Evolutionary conservation across 2,113 vertebrate species (phyloP).

Genomic region (Anguilla rostrata): DNA sequence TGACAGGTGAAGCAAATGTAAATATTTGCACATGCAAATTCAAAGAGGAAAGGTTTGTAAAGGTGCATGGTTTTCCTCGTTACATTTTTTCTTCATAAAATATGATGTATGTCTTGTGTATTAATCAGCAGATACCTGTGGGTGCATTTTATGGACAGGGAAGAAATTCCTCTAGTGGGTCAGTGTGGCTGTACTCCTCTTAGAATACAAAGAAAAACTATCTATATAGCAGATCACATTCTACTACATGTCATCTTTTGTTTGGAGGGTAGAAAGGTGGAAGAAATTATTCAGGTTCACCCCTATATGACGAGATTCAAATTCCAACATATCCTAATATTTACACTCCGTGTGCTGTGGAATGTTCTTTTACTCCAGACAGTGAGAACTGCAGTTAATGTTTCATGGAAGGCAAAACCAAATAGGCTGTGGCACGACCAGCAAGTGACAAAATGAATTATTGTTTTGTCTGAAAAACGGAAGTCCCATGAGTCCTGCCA

Average conservation of each 20-base stretch:
- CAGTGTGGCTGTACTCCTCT: not conserved
- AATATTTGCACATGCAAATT: not conserved
- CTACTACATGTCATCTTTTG: not conserved
- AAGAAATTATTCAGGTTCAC: conserved; percentile 1
- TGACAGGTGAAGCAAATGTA: not conserved
- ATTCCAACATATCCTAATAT: conserved; percentile 6
- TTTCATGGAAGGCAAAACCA: conserved; percentile 18
- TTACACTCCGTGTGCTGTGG: not conserved
- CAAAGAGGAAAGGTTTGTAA: not conserved
- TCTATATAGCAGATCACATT: not conserved
- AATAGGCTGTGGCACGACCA: conserved; percentile 10
- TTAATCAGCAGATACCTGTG: not conserved
- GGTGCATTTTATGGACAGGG: too few species aligned
- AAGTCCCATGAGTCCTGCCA: conserved; percentile 14
- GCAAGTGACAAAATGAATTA: conserved; percentile 19
- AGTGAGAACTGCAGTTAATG: conserved; percentile 1
- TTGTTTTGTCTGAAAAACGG: conserved; percentile 21
- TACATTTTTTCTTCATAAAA: too few species aligned
- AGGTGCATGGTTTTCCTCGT: not conserved
- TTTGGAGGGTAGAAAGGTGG: not conserved
- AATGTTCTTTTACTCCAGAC: conserved; percentile 8
- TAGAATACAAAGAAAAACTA: not conserved
- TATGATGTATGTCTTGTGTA: too few species aligned
- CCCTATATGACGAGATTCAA: not conserved
- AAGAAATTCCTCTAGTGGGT: not conserved